These are phyloP conservation scores for Anthonomus grandis DNA, from an alignment of 1,140 invertebrate genomes.

Conservation along the genomic window DNA sequence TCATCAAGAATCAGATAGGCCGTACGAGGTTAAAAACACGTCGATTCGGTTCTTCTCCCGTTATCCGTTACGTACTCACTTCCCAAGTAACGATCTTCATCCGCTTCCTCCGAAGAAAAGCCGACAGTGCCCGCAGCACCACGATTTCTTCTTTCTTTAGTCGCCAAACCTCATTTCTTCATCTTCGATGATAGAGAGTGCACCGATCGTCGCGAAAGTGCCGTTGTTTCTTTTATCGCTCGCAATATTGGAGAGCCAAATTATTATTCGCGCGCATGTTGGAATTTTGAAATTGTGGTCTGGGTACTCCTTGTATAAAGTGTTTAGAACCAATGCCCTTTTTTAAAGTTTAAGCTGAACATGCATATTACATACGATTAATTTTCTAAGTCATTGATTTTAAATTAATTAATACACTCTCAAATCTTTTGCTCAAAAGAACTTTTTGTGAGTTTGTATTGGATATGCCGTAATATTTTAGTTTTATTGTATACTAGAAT, in stretches of 20 bases:
- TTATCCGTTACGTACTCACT: no score
- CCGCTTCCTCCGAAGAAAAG: no score
- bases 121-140: not conserved
- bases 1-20: no score
- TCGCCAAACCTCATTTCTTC: slow-evolving; percentile 23
- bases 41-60: no score
- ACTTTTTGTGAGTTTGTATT: no score
- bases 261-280: not conserved
- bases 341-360: not conserved
- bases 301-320: not conserved
- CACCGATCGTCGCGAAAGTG: slow-evolving; percentile 11
- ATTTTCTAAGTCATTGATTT: no score
- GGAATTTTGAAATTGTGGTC: not conserved
- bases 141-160: slow-evolving; percentile 25
- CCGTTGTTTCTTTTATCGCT: slow-evolving; percentile 11
- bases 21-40: no score
- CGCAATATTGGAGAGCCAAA: not conserved
- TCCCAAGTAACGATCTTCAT: no score
- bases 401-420: no score
- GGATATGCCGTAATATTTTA: not conserved
- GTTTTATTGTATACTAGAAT: not conserved
- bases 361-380: not conserved
- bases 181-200: slow-evolving; percentile 6
- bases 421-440: no score
- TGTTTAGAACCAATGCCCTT: not conserved